phyloP scores from a whole-genome alignment of 2,113 vertebrate species.

The Synodontis membranacea region DNA sequence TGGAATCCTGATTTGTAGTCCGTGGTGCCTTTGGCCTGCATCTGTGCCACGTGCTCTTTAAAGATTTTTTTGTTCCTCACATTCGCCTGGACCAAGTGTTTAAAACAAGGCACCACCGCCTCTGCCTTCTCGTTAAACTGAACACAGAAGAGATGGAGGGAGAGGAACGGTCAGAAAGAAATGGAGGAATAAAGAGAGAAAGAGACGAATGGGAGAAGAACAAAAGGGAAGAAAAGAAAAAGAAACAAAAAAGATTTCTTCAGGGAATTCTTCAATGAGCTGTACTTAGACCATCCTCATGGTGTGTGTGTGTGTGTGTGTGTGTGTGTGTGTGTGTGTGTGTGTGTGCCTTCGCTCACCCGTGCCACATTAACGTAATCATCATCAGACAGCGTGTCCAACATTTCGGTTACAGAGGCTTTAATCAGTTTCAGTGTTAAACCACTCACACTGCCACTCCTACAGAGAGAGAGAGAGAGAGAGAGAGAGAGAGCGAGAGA shows the following conservation, averaged over 20 bases:
- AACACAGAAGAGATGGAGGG: constrained; percentile 27
- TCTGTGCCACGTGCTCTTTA: constrained; percentile 92
- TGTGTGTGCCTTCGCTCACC: constrained; percentile 55
- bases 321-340: constrained; percentile 1
- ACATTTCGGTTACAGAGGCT: constrained; percentile 94
- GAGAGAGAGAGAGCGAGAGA: neutral
- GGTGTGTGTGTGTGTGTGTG: constrained; percentile 9
- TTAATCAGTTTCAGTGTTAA: constrained; percentile 98
- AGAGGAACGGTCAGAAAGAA: neutral
- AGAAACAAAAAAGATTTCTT: neutral
- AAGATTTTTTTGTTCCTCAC: constrained; percentile 98
- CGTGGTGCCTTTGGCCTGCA: constrained; percentile 96
- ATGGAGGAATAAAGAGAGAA: neutral
- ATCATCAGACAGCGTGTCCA: constrained; percentile 92
- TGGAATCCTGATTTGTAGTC: constrained; percentile 98
- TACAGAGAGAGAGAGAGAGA: constrained; percentile 57
- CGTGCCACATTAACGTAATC: constrained; percentile 79
- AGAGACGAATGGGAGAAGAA: neutral
- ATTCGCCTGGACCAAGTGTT: constrained; percentile 95
- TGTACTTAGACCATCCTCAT: neutral
- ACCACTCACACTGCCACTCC: constrained; percentile 96
- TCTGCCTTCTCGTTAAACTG: constrained; percentile 97
- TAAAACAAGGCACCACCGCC: constrained; percentile 92
- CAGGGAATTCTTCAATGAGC: no score
- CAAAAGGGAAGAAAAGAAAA: neutral